phyloP scores from a whole-genome alignment of 2,888 invertebrate genomes.

The Chymomyza caudatula region DNA sequence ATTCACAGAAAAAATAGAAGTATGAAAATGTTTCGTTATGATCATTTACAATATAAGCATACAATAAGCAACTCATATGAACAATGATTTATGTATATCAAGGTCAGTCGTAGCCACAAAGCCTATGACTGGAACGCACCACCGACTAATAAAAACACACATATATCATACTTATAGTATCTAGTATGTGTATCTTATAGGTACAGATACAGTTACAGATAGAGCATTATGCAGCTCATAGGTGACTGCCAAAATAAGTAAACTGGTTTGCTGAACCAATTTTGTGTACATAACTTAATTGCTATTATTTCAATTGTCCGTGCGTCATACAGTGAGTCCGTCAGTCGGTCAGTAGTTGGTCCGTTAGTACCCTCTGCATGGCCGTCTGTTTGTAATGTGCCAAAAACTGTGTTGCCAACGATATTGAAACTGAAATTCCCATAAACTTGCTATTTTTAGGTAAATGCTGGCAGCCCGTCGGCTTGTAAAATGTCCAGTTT shows the following conservation, averaged over 20 bases:
- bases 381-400: no score
- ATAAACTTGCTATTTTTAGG: constrained; percentile 22
- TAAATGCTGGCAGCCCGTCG: constrained; percentile 35
- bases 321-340: background rate
- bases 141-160: constrained; percentile 38
- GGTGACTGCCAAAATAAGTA: constrained; percentile 26
- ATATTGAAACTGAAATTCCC: constrained; percentile 29
- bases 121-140: constrained; percentile 54
- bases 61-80: constrained; percentile 18
- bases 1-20: background rate
- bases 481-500: constrained; percentile 15
- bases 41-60: constrained; percentile 33
- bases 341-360: background rate
- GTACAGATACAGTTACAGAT: background rate
- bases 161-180: constrained; percentile 1
- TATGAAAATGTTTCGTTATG: constrained; percentile 42
- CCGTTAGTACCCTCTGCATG: constrained; percentile 15
- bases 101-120: constrained; percentile 58
- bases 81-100: constrained; percentile 64
- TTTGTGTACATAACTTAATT: constrained; percentile 58
- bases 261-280: constrained; percentile 51
- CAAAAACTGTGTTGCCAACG: constrained; percentile 9
- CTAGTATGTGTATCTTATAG: background rate
- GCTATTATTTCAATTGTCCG: constrained; percentile 62
- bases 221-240: background rate